Evolutionary conservation across 2,888 invertebrate species (phyloP), one percentile per base, ranked within the genome.

Genomic region (Dicyrtomina minuta): DNA sequence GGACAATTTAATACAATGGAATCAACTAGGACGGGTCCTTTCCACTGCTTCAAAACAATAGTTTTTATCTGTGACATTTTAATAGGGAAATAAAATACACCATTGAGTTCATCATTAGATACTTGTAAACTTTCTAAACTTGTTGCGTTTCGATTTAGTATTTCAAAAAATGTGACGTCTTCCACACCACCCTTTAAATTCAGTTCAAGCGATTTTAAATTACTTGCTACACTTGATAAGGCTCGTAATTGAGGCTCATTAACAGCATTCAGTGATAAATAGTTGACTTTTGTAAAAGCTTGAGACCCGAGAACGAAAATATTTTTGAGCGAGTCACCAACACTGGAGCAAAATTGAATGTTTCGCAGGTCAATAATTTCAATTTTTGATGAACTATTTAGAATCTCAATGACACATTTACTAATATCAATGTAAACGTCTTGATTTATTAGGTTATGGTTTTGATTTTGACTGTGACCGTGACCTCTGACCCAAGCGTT

Each of bases 21-120:
- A 26, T 60, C 60, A 6, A 60, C n/a, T 1, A 60, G 44, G 2
- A 60, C 24, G 10, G 60, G 60, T 10, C 60, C 60, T 8, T 43
- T 43, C 60, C 60, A 60, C 17, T 22, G 13, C 43, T 60, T 60
- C 15, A 60, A 24, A 12, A 60, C 44, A 24, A 60, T 22, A 1
- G 43, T 13, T 44, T 60, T 20, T 12, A 60, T n/a, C 12, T 44
- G 4, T n/a, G 17, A n/a, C 60, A 60, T 60, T 13, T n/a, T 22
- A 20, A 13, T 20, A 12, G 60, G 60, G 15, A 60, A 22, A 44
- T 60, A 44, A 43, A 60, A 60, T 2, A 39, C 22, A 22, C 39
- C 17, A 8, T 5, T 3, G 4, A 2, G 33, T 2, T 43, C 60
- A 6, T 15, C 1, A n/a, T 20, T 17, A 1, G 60, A 43, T 10